Evolutionary conservation across 2,113 vertebrate genomes (phyloP).

Genomic region (Neotragus pygmaeus): DNA sequence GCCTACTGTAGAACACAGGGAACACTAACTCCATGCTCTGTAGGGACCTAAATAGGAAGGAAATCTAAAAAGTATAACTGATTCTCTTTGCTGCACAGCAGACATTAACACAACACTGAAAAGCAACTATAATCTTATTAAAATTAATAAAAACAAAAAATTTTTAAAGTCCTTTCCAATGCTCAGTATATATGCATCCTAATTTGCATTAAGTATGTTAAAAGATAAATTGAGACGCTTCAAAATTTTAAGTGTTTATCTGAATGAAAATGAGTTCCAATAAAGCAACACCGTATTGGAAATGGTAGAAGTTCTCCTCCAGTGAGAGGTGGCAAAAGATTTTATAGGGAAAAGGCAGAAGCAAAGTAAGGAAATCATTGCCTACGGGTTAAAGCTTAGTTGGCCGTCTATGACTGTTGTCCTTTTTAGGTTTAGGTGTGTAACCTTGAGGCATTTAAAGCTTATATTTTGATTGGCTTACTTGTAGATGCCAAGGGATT

Average conservation of each 20-base stretch:
- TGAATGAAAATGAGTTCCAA: not conserved
- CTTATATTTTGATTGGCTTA: not conserved
- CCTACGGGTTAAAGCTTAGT: not conserved
- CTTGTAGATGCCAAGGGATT: not conserved
- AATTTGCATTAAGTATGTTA: not conserved
- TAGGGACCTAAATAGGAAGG: not conserved
- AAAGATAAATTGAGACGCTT: not conserved
- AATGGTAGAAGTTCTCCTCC: not conserved
- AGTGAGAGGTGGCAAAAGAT: not conserved
- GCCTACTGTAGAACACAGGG: not conserved
- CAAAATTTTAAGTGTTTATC: not conserved
- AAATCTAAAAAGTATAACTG: not conserved
- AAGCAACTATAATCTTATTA: not conserved
- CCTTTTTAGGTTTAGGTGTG: not conserved
- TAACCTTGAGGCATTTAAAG: not conserved
- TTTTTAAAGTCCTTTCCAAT: not conserved
- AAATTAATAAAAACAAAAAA: not conserved
- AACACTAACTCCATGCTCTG: not conserved
- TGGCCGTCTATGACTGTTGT: not conserved
- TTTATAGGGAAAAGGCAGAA: not conserved
- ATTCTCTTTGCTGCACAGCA: not conserved
- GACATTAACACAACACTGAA: not conserved
- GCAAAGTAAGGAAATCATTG: not conserved
- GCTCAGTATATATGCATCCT: not conserved
- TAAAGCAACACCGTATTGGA: not conserved